Percentiles rank a stretch among this genome's conserved stretches.
Conservation (phyloP, 1,140 invertebrate genomes). For the Popillia japonica region DNA sequence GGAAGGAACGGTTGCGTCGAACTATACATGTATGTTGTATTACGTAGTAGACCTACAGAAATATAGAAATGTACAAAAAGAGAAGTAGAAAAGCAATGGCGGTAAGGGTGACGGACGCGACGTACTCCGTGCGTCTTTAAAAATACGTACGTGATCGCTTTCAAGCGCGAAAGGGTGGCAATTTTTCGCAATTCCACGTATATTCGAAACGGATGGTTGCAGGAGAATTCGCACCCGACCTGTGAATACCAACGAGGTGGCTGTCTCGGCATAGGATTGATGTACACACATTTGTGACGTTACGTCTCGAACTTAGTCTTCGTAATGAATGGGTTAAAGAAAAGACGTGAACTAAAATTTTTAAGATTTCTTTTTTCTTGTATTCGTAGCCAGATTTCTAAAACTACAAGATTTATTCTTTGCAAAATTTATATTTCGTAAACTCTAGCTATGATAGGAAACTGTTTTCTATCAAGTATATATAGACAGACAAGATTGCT, state of each 20-base stretch:
- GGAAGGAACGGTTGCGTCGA: not conserved
- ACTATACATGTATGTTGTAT: too few species aligned
- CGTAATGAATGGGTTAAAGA: not conserved
- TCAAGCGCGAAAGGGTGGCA: slow-evolving; percentile 22
- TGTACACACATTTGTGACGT: slow-evolving; percentile 5
- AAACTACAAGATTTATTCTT: too few species aligned
- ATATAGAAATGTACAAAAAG: too few species aligned
- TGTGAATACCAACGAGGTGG: slow-evolving; percentile 17
- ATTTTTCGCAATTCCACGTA: slow-evolving; percentile 27
- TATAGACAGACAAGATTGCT: too few species aligned
- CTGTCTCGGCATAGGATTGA: slow-evolving; percentile 9
- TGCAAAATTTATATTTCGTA: too few species aligned
- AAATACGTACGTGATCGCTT: slow-evolving; percentile 21
- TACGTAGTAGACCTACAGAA: too few species aligned
- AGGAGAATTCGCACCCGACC: not conserved
- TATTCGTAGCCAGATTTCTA: too few species aligned
- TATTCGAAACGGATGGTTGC: not conserved
- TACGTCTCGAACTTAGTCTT: not conserved
- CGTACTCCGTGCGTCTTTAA: slow-evolving; percentile 9
- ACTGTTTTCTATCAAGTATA: too few species aligned
- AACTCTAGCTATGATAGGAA: too few species aligned
- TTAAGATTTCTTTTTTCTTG: too few species aligned
- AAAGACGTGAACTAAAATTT: not conserved
- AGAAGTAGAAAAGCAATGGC: too few species aligned
- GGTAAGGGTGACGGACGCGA: not conserved